A percentile compares a stretch with the other conserved stretches of the same genome.
Evolutionary conservation across 1,140 invertebrate genomes (phyloP).

Genomic region (Neotoxoptera formosana): DNA sequence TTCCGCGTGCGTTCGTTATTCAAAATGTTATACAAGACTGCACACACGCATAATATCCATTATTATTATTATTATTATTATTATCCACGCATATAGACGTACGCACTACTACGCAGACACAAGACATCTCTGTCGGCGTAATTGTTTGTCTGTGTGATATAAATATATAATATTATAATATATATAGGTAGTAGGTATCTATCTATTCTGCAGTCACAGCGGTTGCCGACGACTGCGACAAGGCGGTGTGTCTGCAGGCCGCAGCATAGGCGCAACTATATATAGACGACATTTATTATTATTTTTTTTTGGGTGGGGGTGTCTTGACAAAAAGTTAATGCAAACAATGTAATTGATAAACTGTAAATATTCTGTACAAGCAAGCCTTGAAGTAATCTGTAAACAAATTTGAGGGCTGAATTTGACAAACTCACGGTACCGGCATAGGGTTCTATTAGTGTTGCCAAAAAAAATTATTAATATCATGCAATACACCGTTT

Average conservation of each 20-base stretch:
- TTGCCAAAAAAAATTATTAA: neutral
- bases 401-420: neutral
- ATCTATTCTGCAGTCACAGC: no score
- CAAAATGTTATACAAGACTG: neutral
- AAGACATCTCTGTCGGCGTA: neutral
- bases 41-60: neutral
- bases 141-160: neutral
- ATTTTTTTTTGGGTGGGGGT: neutral
- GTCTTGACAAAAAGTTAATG: neutral
- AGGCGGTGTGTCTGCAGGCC: neutral
- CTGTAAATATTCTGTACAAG: neutral
- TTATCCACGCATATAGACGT: neutral
- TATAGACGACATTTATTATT: neutral
- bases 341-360: neutral
- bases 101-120: no score
- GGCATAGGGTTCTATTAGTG: neutral
- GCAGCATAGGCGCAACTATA: neutral
- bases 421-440: neutral
- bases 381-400: neutral
- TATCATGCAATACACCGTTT: no score
- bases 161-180: neutral
- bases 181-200: no score
- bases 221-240: no score
- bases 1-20: neutral
- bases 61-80: neutral